phyloP scores from a whole-genome alignment of 2,113 vertebrate genomes.

The Gavialis gangeticus region DNA sequence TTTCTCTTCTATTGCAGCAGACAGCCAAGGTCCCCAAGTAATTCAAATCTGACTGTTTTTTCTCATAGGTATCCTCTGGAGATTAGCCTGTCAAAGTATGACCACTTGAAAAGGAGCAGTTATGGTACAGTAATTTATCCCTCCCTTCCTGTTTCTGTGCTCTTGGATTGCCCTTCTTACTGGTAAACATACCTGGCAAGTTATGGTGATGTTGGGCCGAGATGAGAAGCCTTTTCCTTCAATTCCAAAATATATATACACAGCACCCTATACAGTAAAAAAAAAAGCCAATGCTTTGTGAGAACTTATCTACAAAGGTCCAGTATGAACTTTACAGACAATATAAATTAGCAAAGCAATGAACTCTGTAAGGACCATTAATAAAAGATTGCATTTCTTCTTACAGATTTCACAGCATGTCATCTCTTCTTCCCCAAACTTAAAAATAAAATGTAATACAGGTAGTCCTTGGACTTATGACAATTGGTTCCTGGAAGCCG shows the following conservation, averaged over 20 bases:
- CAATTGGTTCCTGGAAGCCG: no score
- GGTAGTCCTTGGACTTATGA: background rate
- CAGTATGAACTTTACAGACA: background rate
- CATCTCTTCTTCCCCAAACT: background rate
- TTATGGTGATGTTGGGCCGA: constrained; percentile 74
- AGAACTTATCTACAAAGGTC: background rate
- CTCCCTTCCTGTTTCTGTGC: background rate
- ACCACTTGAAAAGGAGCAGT: background rate
- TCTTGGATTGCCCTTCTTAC: background rate
- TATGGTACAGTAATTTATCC: background rate
- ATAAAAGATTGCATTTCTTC: background rate
- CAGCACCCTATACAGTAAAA: constrained; percentile 72
- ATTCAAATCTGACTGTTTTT: background rate
- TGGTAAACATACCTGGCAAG: constrained; percentile 73
- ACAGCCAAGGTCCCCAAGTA: background rate
- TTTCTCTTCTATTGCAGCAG: background rate
- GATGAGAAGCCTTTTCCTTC: constrained; percentile 37
- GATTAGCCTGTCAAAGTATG: background rate
- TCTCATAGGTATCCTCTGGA: background rate
- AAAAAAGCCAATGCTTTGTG: background rate
- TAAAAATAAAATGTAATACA: background rate
- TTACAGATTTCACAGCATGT: background rate
- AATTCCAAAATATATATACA: constrained; percentile 80
- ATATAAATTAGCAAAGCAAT: background rate
- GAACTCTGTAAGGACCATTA: background rate